These are phyloP conservation scores for Characodon lateralis DNA, from an alignment of 2,797 vertebrate genomes.

Conservation along the genomic window DNA sequence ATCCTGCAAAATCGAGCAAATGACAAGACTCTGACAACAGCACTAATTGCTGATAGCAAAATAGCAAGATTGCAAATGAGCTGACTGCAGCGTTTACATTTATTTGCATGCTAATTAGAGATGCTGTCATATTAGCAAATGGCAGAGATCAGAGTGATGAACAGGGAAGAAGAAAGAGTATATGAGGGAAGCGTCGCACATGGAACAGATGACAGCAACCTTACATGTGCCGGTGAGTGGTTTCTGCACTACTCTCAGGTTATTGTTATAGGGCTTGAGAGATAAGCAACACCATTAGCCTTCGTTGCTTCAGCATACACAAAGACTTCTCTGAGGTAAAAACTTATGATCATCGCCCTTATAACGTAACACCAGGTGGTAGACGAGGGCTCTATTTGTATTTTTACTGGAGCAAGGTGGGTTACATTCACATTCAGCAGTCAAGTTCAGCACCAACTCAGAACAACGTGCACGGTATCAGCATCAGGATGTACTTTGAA, in stretches of 20 bases:
- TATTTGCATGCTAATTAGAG: slow-evolving; percentile 75
- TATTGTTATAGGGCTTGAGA: slow-evolving; percentile 37
- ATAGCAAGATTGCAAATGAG: slow-evolving; percentile 65
- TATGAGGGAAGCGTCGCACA: background rate
- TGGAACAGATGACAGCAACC: slow-evolving; percentile 12
- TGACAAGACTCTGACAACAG: slow-evolving; percentile 56
- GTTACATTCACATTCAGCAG: slow-evolving; percentile 21
- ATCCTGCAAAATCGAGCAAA: slow-evolving; percentile 29
- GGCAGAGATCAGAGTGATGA: slow-evolving; percentile 58
- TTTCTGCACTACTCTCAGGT: slow-evolving; percentile 22
- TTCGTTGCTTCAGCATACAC: slow-evolving; percentile 60
- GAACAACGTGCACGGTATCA: slow-evolving; percentile 13
- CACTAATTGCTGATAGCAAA: slow-evolving; percentile 70
- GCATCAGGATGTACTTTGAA: slow-evolving; percentile 29
- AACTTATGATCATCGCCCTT: slow-evolving; percentile 54
- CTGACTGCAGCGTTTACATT: slow-evolving; percentile 72
- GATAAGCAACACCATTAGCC: slow-evolving; percentile 30
- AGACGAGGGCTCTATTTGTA: slow-evolving; percentile 20
- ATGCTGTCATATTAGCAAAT: slow-evolving; percentile 63
- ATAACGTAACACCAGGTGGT: slow-evolving; percentile 52
- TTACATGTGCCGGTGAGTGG: background rate
- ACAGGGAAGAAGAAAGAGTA: slow-evolving; percentile 29
- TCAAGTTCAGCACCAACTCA: slow-evolving; percentile 26
- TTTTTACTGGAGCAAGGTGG: slow-evolving; percentile 15
- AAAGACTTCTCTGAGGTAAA: slow-evolving; percentile 34